Evolutionary conservation across 2,888 invertebrate genomes (phyloP), one percentile per base, ranked within the genome.

Genomic region (Ommatoiulus sabulosus): DNA sequence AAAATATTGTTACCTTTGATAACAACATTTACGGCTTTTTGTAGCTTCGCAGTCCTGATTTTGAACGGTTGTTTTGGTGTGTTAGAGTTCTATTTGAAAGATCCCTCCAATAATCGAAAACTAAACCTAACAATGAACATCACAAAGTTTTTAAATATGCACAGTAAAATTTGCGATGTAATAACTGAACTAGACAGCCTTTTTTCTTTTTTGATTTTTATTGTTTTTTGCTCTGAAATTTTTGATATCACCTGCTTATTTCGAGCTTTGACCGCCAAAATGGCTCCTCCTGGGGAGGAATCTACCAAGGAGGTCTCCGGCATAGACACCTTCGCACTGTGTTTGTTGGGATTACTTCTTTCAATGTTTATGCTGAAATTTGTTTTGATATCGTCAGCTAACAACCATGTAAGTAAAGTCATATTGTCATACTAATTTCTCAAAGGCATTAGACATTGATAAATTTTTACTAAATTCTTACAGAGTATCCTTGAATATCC

Each of bases 161-260:
- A 72, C 24, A 24, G 72, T 4, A 72, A 24, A 72, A 24, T 24
- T 3, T 72, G 72, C 24, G 72, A 72, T 20, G 10, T 72, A 8
- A 72, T 72, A 20, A 8, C 72, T 72, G 72, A 72, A 72, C 72
- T 72, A 6, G 72, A 72, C 8, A 24, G 7, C 10, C 24, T 24
- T 5, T 72, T 72, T 72, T 72, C 72, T 1, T 72, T 72, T 72
- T 24, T 72, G 10, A 72, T 72, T 24, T 72, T 72, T 72, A 24
- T 72, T 24, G 20, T 72, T 72, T 72, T 72, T 24, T 20, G 72
- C 24, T 72, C 72, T 0, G 72, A 72, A 72, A 72, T 72, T 72
- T 20, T 72, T 72, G 72, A 72, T 24, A 72, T 72, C 72, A 72
- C 72, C 72, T 72, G 72, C 72, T 24, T 72, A 72, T 72, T 20